Evolutionary conservation across 2,797 vertebrate species (phyloP).

Genomic region (Apogon talboti): DNA sequence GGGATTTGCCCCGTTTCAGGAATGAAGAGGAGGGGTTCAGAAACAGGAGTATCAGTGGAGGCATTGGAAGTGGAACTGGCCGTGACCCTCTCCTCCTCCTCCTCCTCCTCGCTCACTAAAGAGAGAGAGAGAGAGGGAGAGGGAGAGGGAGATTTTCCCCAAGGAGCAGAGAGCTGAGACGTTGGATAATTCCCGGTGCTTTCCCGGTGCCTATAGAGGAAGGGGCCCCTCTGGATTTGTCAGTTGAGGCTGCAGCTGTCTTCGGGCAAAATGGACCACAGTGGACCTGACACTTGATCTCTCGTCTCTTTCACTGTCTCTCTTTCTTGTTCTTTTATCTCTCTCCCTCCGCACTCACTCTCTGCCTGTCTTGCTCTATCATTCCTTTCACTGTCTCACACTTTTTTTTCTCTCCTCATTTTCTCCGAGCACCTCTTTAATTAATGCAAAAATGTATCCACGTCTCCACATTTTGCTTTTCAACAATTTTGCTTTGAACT

Average conservation of each 20-base stretch:
- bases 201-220: conserved; percentile 80
- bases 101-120: conserved; percentile 50
- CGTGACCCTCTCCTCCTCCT: conserved; percentile 63
- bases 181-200: conserved; percentile 80
- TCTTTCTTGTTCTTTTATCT: conserved; percentile 74
- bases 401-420: conserved; percentile 30
- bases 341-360: conserved; percentile 40
- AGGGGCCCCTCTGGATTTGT: conserved; percentile 82
- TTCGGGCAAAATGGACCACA: conserved; percentile 80
- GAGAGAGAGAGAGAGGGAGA: conserved; percentile 31
- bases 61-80: conserved; percentile 61
- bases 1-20: conserved; percentile 49
- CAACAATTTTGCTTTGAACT: too few relatives aligned
- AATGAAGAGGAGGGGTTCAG: neutral
- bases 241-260: conserved; percentile 84
- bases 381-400: conserved; percentile 62
- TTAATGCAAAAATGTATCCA: too few relatives aligned
- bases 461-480: too few relatives aligned
- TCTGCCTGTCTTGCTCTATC: conserved; percentile 62
- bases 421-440: neutral
- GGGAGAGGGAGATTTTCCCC: conserved; percentile 60
- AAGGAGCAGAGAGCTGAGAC: conserved; percentile 77
- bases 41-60: conserved; percentile 45
- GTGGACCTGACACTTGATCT: conserved; percentile 83
- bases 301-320: conserved; percentile 63